Conservation (phyloP, 2,888 invertebrate genomes). For the Conus canariensis region DNA sequence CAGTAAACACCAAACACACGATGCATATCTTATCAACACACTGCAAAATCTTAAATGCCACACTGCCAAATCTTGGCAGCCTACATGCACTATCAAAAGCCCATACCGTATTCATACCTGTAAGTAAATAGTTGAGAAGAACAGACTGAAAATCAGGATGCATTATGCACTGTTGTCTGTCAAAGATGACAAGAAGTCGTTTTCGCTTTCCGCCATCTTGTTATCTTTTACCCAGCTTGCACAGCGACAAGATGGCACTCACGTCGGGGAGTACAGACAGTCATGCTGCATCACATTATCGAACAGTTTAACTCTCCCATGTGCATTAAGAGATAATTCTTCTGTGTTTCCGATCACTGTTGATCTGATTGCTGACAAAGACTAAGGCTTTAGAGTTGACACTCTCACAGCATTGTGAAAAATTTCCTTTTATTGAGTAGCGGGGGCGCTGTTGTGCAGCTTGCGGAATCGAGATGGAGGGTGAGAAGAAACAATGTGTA, state of each 20-base stretch:
- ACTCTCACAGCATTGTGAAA: background rate
- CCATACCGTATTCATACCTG: conserved; percentile 4
- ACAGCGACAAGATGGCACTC: conserved; percentile 40
- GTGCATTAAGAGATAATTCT: conserved; percentile 12
- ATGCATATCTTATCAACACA: conserved; percentile 15
- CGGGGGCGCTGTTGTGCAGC: conserved; percentile 32
- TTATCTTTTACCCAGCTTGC: conserved; percentile 42
- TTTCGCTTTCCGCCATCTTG: conserved; percentile 51
- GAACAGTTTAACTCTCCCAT: background rate
- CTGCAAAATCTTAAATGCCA: background rate
- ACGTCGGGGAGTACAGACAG: background rate
- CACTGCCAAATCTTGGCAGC: background rate
- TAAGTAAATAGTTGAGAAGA: background rate
- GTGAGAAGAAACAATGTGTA: background rate
- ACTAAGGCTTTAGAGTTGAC: background rate
- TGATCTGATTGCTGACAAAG: background rate
- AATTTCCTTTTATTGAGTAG: background rate
- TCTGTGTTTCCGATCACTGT: background rate
- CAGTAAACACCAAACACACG: background rate
- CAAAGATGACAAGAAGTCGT: conserved; percentile 35
- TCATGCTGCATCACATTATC: conserved; percentile 45
- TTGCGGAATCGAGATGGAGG: conserved; percentile 39
- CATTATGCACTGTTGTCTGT: conserved; percentile 37
- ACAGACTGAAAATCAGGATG: background rate
- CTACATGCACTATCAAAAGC: background rate